These are phyloP conservation scores for Agrilus planipennis DNA, from an alignment of 1,140 invertebrate genomes.

Conservation along the genomic window DNA sequence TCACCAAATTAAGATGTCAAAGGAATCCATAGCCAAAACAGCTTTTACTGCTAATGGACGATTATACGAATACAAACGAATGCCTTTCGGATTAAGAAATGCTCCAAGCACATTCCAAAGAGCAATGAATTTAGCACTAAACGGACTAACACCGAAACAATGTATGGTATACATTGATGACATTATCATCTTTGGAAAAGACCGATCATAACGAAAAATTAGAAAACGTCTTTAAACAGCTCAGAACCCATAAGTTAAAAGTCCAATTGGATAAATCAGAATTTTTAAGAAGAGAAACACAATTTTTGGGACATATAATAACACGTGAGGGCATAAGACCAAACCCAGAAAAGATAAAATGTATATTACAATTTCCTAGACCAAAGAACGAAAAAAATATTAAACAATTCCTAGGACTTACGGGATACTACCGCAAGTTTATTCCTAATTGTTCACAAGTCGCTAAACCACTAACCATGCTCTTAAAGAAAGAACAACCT, in stretches of 20 bases:
- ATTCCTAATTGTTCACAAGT: slow-evolving; percentile 27
- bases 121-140: slow-evolving; percentile 32
- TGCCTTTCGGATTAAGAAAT: slow-evolving; percentile 34
- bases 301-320: slow-evolving; percentile 29
- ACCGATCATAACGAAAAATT: slow-evolving; percentile 24
- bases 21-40: slow-evolving; percentile 23
- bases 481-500: slow-evolving; percentile 27
- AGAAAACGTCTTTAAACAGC: slow-evolving; percentile 21
- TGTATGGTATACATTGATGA: slow-evolving; percentile 28
- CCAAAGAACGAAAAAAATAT: slow-evolving; percentile 28
- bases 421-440: slow-evolving; percentile 34
- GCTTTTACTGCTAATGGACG: slow-evolving; percentile 26
- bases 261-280: slow-evolving; percentile 33
- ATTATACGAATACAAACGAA: slow-evolving; percentile 29
- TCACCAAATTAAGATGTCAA: slow-evolving; percentile 34
- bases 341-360: slow-evolving; percentile 32
- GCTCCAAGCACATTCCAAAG: slow-evolving; percentile 36
- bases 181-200: slow-evolving; percentile 17
- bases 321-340: slow-evolving; percentile 31
- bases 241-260: slow-evolving; percentile 26
- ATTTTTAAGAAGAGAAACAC: slow-evolving; percentile 26
- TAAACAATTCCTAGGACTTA: slow-evolving; percentile 32
- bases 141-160: slow-evolving; percentile 20
- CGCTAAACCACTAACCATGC: slow-evolving; percentile 27
- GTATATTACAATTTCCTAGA: slow-evolving; percentile 29